phyloP scores from a whole-genome alignment of 1,140 invertebrate genomes.

The Brachionus manjavacas region DNA sequence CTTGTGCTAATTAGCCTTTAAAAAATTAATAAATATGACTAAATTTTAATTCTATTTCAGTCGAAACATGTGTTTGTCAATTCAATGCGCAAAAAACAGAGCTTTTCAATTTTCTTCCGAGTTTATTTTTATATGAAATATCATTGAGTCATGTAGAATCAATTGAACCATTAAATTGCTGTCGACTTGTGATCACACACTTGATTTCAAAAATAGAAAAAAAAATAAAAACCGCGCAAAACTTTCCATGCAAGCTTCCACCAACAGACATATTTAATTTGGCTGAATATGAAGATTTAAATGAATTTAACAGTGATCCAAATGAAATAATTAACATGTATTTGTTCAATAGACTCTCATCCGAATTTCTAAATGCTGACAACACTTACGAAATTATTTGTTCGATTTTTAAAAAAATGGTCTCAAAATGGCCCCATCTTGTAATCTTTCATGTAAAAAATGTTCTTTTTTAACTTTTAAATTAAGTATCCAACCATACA shows the following conservation, averaged over 20 bases:
- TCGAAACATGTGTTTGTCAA: background rate
- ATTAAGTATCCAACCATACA: background rate
- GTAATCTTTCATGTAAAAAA: background rate
- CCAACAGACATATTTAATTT: background rate
- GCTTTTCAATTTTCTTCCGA: background rate
- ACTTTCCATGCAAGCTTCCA: background rate
- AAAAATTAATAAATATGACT: too few relatives aligned
- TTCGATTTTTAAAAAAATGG: background rate
- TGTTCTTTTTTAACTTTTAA: background rate
- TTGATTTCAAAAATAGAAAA: background rate
- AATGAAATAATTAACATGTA: background rate
- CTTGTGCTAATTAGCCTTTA: too few relatives aligned
- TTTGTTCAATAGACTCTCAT: background rate
- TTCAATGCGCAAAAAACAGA: background rate
- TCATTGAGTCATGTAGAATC: slow-evolving; percentile 5
- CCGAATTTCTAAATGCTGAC: background rate
- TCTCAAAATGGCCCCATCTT: background rate
- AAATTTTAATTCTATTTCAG: background rate
- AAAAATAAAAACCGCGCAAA: background rate
- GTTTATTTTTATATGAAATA: background rate
- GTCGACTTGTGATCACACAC: background rate
- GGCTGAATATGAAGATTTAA: background rate
- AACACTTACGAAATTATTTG: background rate
- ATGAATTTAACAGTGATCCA: background rate
- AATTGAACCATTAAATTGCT: background rate